These are phyloP conservation scores for Sula dactylatra DNA, from an alignment of 2,113 vertebrate genomes.

Conservation along the genomic window DNA sequence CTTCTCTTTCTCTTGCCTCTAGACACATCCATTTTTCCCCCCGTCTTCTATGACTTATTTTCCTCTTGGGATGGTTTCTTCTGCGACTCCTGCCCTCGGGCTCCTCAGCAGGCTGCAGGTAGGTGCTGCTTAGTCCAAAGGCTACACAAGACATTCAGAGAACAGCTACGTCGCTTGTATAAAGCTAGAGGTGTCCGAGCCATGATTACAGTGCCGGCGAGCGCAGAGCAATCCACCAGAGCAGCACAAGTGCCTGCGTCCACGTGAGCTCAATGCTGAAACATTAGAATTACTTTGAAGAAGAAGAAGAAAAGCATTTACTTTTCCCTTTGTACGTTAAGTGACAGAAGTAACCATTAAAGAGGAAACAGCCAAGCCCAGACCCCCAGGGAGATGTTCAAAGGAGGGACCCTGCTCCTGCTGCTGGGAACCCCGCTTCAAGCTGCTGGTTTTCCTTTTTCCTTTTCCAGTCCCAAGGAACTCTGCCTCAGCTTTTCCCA, in stretches of 20 bases:
- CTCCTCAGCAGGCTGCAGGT: background rate
- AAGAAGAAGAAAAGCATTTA: slow-evolving; percentile 52
- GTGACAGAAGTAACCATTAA: background rate
- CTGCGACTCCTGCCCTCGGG: background rate
- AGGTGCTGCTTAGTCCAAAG: slow-evolving; percentile 17
- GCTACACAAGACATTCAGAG: background rate
- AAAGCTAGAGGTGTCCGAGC: background rate
- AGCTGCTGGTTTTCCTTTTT: background rate
- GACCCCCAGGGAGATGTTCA: background rate
- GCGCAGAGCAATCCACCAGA: background rate
- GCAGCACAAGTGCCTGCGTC: background rate
- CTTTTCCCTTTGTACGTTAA: background rate
- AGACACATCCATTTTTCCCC: slow-evolving; percentile 20
- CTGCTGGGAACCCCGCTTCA: background rate
- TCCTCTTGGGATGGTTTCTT: background rate
- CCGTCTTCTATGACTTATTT: background rate
- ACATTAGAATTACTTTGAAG: slow-evolving; percentile 1
- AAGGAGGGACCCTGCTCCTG: background rate
- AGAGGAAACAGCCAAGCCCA: background rate
- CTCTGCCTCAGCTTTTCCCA: background rate
- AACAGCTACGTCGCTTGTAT: background rate
- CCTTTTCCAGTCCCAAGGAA: background rate
- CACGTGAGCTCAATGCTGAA: background rate
- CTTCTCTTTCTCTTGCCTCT: slow-evolving; percentile 47
- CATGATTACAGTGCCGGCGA: background rate